A percentile compares a stretch with the other conserved stretches of the same genome.
Evolutionary conservation across 2,888 invertebrate genomes (phyloP).

Genomic region (Crocallis elinguaria): DNA sequence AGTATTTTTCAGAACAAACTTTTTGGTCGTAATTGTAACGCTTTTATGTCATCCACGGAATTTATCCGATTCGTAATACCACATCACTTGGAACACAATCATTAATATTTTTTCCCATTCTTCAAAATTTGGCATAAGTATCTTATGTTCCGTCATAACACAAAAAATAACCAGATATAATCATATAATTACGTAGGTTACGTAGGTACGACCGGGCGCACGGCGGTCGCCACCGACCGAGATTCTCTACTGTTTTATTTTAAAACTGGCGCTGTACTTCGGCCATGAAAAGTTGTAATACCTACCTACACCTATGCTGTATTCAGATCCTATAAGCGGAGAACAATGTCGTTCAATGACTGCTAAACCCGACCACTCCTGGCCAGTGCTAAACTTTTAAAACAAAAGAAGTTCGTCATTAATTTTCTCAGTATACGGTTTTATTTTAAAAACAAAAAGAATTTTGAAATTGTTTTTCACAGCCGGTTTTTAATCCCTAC

Average conservation of each 20-base stretch:
- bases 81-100: not conserved
- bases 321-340: slow-evolving; percentile 48
- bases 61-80: not conserved
- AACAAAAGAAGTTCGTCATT: not conserved
- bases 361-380: slow-evolving; percentile 46
- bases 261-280: slow-evolving; percentile 68
- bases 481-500: not conserved
- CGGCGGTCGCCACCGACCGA: slow-evolving; percentile 54
- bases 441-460: not conserved
- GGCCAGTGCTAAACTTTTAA: slow-evolving; percentile 13
- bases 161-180: slow-evolving; percentile 26
- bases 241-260: slow-evolving; percentile 81
- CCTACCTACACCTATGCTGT: slow-evolving; percentile 42
- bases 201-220: slow-evolving; percentile 53
- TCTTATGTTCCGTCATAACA: no score
- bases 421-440: not conserved
- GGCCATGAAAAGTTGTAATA: slow-evolving; percentile 76
- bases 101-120: not conserved
- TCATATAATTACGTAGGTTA: slow-evolving; percentile 57
- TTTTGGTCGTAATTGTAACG: no score
- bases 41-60: not conserved
- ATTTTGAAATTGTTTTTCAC: not conserved
- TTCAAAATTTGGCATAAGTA: not conserved
- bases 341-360: slow-evolving; percentile 72
- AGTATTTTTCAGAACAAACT: no score